Conservation (phyloP, 2,113 vertebrate genomes). For the Channa argus region DNA sequence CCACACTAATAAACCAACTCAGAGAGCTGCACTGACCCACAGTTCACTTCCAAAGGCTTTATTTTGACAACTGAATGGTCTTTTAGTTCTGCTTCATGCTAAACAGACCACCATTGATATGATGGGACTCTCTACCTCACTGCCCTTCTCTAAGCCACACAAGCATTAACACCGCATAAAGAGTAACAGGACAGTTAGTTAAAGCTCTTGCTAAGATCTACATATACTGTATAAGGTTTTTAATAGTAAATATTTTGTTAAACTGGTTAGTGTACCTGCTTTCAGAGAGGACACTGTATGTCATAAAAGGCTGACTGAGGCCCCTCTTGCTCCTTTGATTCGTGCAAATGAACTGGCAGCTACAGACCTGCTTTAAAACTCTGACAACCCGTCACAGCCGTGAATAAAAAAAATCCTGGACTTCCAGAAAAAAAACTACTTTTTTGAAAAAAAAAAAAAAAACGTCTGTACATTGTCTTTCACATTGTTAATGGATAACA, state of each 20-base stretch:
- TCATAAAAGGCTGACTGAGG: conserved; percentile 69
- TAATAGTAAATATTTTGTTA: conserved; percentile 77
- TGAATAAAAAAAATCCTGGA: background rate
- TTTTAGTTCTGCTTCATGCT: conserved; percentile 56
- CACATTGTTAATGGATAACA: conserved; percentile 3
- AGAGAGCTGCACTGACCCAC: conserved; percentile 55
- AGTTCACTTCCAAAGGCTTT: conserved; percentile 62
- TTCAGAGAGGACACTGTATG: conserved; percentile 55
- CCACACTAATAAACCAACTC: conserved; percentile 72
- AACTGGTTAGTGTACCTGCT: conserved; percentile 56
- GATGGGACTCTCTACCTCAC: conserved; percentile 53
- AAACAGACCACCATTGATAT: conserved; percentile 79
- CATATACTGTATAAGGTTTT: conserved; percentile 64
- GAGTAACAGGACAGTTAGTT: conserved; percentile 52
- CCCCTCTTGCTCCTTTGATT: conserved; percentile 43
- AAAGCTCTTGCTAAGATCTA: conserved; percentile 58
- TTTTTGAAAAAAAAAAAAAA: too few relatives aligned
- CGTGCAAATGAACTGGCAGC: conserved; percentile 53
- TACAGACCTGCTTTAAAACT: conserved; percentile 40
- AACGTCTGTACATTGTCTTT: too few relatives aligned
- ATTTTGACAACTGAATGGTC: conserved; percentile 78
- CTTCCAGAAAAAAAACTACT: conserved; percentile 6
- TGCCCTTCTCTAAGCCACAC: conserved; percentile 33
- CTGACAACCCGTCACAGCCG: too few relatives aligned
- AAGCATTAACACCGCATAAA: conserved; percentile 65